A percentile compares a stretch with the other conserved stretches of the same genome.
Evolutionary conservation across 2,113 vertebrate species (phyloP).

Genomic region (Etheostoma spectabile): DNA sequence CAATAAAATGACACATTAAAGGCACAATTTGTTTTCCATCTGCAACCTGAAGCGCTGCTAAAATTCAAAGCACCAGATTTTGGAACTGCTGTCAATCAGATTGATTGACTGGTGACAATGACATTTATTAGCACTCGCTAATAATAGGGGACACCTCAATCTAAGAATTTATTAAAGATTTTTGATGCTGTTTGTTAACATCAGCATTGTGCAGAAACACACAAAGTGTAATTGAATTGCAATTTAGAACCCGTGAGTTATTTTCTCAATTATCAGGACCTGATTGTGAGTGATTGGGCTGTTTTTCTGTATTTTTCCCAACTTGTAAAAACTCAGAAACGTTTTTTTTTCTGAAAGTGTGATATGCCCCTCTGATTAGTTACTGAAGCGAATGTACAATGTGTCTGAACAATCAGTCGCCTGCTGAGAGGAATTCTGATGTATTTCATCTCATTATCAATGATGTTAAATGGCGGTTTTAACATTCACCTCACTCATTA

Average conservation of each 20-base stretch:
- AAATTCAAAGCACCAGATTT: background rate
- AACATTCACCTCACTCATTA: background rate
- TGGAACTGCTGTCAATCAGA: background rate
- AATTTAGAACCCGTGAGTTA: background rate
- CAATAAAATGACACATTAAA: conserved; percentile 11
- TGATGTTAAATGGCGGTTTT: background rate
- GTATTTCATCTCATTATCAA: background rate
- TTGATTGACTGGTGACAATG: conserved; percentile 21
- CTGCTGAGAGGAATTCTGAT: background rate
- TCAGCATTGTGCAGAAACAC: background rate
- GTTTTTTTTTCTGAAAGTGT: background rate
- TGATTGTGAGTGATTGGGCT: conserved; percentile 27
- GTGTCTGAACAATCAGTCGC: background rate
- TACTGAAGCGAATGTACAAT: background rate
- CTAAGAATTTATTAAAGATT: background rate
- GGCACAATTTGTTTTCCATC: conserved; percentile 10
- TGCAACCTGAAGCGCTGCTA: background rate
- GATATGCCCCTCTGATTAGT: background rate
- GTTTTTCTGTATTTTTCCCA: conserved; percentile 16
- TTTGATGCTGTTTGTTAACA: background rate
- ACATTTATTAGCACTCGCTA: background rate
- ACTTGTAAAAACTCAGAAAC: conserved; percentile 15
- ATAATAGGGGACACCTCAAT: background rate
- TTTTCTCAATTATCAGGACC: conserved; percentile 13
- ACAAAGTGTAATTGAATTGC: conserved; percentile 16